Evolutionary conservation across 1,140 invertebrate species (phyloP).

Genomic region (Megathymus violae): DNA sequence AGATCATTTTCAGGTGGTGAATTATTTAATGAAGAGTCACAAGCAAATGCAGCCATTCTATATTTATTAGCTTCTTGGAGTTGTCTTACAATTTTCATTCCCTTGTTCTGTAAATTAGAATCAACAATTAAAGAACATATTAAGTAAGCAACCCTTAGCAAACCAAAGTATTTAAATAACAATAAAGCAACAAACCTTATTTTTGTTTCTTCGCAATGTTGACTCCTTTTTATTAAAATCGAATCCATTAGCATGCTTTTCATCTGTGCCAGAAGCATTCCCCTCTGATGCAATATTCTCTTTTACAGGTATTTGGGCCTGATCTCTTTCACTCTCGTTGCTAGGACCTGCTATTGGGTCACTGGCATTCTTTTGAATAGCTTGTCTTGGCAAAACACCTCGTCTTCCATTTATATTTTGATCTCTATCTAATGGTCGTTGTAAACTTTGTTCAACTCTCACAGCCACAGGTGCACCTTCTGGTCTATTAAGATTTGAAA

Average conservation of each 20-base stretch:
- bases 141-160: conserved; percentile 29
- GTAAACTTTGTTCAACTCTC: conserved; percentile 74
- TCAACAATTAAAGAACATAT: conserved; percentile 28
- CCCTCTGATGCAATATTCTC: conserved; percentile 51
- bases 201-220: conserved; percentile 67
- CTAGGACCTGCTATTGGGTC: conserved; percentile 72
- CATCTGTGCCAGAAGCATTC: conserved; percentile 52
- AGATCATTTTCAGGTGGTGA: conserved; percentile 70
- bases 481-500: conserved; percentile 68
- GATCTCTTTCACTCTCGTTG: conserved; percentile 54
- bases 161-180: neutral
- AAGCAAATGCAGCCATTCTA: conserved; percentile 85
- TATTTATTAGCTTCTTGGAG: conserved; percentile 84
- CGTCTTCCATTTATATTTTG: conserved; percentile 89
- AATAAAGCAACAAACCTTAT: conserved; percentile 52
- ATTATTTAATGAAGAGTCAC: conserved; percentile 76
- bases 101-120: conserved; percentile 74
- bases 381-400: conserved; percentile 84
- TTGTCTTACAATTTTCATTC: conserved; percentile 77
- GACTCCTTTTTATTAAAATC: conserved; percentile 64
- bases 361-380: conserved; percentile 44
- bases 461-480: conserved; percentile 69
- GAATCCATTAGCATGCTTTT: conserved; percentile 49
- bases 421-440: conserved; percentile 85
- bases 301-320: conserved; percentile 42